These are phyloP conservation scores for Acanthosoma haemorrhoidale DNA, from an alignment of 2,888 invertebrate species.

Conservation along the genomic window DNA sequence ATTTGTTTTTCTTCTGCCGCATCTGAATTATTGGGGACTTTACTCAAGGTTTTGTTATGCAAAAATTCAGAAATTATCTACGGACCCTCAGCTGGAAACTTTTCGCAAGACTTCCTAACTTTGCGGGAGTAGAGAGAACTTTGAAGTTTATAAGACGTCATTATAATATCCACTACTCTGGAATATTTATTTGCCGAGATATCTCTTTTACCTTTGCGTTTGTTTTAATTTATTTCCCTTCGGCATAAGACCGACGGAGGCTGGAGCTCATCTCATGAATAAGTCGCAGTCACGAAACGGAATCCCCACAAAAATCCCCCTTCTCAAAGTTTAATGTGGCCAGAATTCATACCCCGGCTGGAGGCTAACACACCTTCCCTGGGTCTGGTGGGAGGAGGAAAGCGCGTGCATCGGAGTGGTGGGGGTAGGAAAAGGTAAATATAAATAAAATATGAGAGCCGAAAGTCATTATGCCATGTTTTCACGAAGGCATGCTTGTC, in stretches of 20 bases:
- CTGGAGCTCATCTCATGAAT: neutral
- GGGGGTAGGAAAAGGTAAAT: slow-evolving; percentile 10
- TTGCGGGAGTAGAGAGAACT: no score
- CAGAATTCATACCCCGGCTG: neutral
- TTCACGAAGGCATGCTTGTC: neutral
- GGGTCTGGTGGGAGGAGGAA: neutral
- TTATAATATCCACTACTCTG: neutral
- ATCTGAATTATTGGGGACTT: no score
- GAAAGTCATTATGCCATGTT: slow-evolving; percentile 11
- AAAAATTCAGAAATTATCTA: no score
- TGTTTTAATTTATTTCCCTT: neutral
- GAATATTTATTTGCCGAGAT: slow-evolving; percentile 10
- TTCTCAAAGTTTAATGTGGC: slow-evolving; percentile 1
- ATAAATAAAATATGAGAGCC: slow-evolving; percentile 4
- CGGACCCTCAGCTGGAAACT: no score
- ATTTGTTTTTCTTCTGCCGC: no score
- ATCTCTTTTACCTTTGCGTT: neutral
- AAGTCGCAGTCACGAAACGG: neutral
- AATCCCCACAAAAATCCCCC: neutral
- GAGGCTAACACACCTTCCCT: neutral
- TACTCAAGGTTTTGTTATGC: no score
- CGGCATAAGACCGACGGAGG: neutral
- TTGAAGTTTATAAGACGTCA: neutral
- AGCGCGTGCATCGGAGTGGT: neutral
- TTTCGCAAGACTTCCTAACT: no score